Evolutionary conservation across 2,797 vertebrate genomes (phyloP), one percentile per base, ranked within the genome.

Genomic region (Manis pentadactyla): DNA sequence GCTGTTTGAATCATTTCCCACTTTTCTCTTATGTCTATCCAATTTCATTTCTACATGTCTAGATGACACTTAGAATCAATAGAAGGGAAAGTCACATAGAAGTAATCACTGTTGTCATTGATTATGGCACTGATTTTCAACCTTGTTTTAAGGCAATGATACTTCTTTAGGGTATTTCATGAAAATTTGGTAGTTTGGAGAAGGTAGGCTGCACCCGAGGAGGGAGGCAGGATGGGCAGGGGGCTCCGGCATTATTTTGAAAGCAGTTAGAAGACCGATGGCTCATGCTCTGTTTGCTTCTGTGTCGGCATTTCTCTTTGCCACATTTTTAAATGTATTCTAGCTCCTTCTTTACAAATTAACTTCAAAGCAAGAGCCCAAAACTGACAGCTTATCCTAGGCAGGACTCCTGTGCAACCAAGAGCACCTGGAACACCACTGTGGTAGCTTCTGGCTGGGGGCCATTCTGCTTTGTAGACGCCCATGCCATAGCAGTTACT

Each of bases 361-460:
- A 59, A 77, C 90, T 71, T 69, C 55, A 77, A 77, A 90, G 42
- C 4, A 51, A 94, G 90, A 83, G 55, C 15, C 61, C 37, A 3
- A 39, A 93, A 19, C 27, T 46, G 55, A 87, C 31, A 64, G 7
- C 53, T 68, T 39, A 14, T 59, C 29, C 17, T 23, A 63, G 21
- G 18, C 57, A 63, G 46, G 51, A 17, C 39, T 86, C 19, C 25
- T 1, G 2, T 59, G 51, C 29, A 21, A 7, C 49, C 39, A 64
- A 0, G 18, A n/a, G 2, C 12, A 3, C 9, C 77, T 13, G 0
- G 13, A 3, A 61, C 46, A 6, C 31, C 17, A 0, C 5, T 10
- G 29, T 1, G 18, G 42, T 4, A 21, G 6, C 88, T 18, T 59
- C 51, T 9, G n/a, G 18, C 55, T 81, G 57, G 29, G 7, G 15